These are phyloP conservation scores for Acanthaster planci DNA, from an alignment of 35 echinoderm and acorn worm genomes.

Conservation along the genomic window DNA sequence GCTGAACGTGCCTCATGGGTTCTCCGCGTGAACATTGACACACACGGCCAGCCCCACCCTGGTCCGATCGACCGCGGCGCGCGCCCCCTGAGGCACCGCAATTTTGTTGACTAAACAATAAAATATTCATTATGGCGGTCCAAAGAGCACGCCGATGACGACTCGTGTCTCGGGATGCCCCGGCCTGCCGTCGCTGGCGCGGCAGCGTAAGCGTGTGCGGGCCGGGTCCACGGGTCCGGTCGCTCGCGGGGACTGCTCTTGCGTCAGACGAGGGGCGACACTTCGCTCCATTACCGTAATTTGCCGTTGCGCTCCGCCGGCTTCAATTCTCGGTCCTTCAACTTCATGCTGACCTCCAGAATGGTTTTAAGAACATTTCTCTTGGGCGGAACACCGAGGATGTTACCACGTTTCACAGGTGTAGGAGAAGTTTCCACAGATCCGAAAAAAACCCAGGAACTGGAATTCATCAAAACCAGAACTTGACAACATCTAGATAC, in stretches of 20 bases:
- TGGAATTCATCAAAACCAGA: too few species aligned
- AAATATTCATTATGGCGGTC: constrained; percentile 18
- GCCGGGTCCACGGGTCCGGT: too few species aligned
- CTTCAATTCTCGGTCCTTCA: constrained; percentile 15
- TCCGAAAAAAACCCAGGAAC: too few species aligned
- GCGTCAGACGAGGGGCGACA: neutral
- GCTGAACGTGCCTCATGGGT: neutral
- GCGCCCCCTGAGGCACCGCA: neutral
- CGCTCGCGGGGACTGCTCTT: too few species aligned
- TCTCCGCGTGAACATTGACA: neutral
- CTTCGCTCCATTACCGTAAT: constrained; percentile 1
- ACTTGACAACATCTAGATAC: too few species aligned
- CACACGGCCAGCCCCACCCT: neutral
- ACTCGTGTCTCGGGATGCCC: neutral
- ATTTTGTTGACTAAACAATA: constrained; percentile 28
- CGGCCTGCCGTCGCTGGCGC: neutral
- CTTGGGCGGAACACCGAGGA: too few species aligned
- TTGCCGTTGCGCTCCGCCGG: neutral
- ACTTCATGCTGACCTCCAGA: neutral
- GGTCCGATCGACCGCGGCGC: neutral
- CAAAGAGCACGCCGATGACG: neutral
- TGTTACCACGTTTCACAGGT: too few species aligned
- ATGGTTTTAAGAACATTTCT: too few species aligned
- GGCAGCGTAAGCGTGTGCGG: neutral
- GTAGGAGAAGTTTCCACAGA: too few species aligned